These are phyloP conservation scores for Gila orcuttii DNA, from an alignment of 2,113 vertebrate genomes.

Conservation along the genomic window DNA sequence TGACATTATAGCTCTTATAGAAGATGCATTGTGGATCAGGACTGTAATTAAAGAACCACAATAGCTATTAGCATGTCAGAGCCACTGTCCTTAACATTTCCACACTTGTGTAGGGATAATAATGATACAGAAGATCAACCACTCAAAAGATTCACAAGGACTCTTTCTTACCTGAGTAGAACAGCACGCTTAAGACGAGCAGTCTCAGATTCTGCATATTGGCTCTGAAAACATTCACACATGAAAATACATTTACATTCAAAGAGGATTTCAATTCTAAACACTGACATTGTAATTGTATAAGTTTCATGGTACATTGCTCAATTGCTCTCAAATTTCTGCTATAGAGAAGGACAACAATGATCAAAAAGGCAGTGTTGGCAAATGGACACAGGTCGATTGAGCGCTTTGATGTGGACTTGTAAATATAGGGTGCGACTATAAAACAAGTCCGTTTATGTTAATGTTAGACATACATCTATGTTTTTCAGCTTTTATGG, in stretches of 20 bases:
- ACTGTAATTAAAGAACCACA: background rate
- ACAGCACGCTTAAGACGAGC: constrained; percentile 65
- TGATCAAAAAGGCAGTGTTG: background rate
- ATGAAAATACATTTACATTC: background rate
- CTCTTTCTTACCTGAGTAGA: constrained; percentile 67
- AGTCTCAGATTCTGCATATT: constrained; percentile 65
- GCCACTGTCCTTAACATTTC: background rate
- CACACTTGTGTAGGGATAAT: background rate
- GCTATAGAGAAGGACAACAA: background rate
- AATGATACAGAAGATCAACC: constrained; percentile 5
- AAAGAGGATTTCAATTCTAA: background rate
- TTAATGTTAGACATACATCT: background rate
- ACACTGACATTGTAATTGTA: background rate
- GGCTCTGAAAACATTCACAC: constrained; percentile 10
- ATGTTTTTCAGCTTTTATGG: background rate
- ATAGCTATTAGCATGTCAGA: constrained; percentile 5
- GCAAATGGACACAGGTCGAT: background rate
- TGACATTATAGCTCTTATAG: background rate
- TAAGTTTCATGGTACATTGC: background rate
- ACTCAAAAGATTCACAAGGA: background rate
- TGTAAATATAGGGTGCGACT: background rate
- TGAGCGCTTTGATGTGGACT: background rate
- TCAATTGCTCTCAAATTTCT: background rate
- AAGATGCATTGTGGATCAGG: background rate
- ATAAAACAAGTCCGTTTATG: background rate